These are phyloP conservation scores for Lophotis ruficrista DNA, from an alignment of 2,113 vertebrate genomes.

Conservation along the genomic window DNA sequence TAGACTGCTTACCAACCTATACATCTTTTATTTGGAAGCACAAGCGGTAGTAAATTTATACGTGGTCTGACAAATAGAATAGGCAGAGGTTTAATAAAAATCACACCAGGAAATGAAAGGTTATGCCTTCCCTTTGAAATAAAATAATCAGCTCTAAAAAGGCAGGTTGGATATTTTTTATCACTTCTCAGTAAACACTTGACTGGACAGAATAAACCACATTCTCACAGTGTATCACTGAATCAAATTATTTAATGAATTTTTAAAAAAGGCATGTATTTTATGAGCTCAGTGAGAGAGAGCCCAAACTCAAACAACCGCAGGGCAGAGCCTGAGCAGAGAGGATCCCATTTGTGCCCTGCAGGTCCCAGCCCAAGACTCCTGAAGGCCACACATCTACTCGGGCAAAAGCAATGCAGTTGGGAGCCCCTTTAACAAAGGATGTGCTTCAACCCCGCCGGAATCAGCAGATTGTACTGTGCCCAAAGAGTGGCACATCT, in stretches of 20 bases:
- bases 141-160: not conserved
- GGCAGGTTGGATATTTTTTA: not conserved
- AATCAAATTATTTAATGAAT: not conserved
- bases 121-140: constrained; percentile 1
- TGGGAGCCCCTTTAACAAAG: not conserved
- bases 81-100: constrained; percentile 33
- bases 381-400: not conserved
- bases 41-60: not conserved
- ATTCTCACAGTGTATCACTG: not conserved
- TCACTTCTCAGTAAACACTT: not conserved
- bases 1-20: not conserved
- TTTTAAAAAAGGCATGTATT: not conserved
- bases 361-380: not conserved
- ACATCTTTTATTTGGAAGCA: constrained; percentile 4
- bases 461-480: fast-evolving
- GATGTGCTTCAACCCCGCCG: fast-evolving
- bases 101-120: not conserved
- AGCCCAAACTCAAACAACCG: not conserved
- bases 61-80: constrained; percentile 2
- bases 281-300: not conserved
- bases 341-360: not conserved
- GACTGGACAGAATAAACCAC: not conserved
- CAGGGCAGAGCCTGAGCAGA: not conserved
- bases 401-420: fast-evolving
- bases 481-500: fast-evolving